Evolutionary conservation across 2,888 invertebrate species (phyloP).

Genomic region (Flexamia atlantica): DNA sequence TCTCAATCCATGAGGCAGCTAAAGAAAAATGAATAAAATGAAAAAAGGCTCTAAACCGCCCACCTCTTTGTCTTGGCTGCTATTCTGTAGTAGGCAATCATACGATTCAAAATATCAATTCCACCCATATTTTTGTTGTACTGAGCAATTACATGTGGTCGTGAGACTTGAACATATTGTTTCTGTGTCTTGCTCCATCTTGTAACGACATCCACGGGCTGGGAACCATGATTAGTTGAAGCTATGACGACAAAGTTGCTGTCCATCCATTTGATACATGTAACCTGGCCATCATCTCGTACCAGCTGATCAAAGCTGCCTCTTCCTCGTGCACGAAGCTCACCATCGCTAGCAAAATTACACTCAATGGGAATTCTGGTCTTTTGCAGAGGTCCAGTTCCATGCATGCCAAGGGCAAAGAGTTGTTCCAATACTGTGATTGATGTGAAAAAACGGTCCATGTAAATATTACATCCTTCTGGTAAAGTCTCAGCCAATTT

Average conservation of each 20-base stretch:
- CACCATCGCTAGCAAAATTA: conserved; percentile 23
- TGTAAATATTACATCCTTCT: background rate
- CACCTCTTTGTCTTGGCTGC: conserved; percentile 52
- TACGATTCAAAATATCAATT: conserved; percentile 47
- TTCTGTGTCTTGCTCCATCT: conserved; percentile 32
- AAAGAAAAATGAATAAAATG: conserved; percentile 55
- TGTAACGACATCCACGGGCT: conserved; percentile 30
- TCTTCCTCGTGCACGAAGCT: background rate
- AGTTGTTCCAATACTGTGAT: background rate
- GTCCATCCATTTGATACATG: conserved; percentile 36
- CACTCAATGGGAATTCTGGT: conserved; percentile 29
- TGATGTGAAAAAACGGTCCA: conserved; percentile 31
- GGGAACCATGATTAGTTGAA: conserved; percentile 27
- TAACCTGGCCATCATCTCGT: conserved; percentile 42
- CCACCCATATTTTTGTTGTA: conserved; percentile 60
- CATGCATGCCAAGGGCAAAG: background rate
- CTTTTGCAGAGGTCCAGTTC: conserved; percentile 30
- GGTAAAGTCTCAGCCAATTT: conserved; percentile 61
- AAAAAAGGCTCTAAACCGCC: conserved; percentile 44
- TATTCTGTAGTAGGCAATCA: conserved; percentile 59
- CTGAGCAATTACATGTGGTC: conserved; percentile 48
- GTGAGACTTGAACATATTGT: conserved; percentile 29
- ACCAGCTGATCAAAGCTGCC: conserved; percentile 42
- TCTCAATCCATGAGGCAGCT: conserved; percentile 49
- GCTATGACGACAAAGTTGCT: conserved; percentile 31